These are phyloP conservation scores for Parochlus steinenii DNA, from an alignment of 2,888 invertebrate genomes.

Conservation along the genomic window DNA sequence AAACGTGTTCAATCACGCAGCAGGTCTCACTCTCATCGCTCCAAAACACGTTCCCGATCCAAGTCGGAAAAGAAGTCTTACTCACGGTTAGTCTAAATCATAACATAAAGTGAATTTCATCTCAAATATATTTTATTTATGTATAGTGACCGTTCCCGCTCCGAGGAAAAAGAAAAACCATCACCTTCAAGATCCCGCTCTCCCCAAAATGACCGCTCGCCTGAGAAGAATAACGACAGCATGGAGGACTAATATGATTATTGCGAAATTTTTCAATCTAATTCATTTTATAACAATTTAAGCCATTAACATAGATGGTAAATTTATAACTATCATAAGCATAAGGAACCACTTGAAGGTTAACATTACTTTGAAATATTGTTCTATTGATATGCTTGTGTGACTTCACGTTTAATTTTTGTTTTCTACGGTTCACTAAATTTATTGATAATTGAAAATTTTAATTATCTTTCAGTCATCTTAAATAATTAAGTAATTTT, in stretches of 20 bases:
- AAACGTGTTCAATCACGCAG: conserved; percentile 29
- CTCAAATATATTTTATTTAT: conserved; percentile 29
- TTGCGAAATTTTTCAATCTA: too few relatives aligned
- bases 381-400: too few relatives aligned
- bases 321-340: too few relatives aligned
- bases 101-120: conserved; percentile 29
- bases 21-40: conserved; percentile 23
- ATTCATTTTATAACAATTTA: too few relatives aligned
- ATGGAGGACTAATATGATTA: conserved; percentile 31
- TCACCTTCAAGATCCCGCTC: conserved; percentile 35
- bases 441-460: too few relatives aligned
- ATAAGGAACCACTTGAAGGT: too few relatives aligned
- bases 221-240: conserved; percentile 32
- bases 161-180: conserved; percentile 44
- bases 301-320: too few relatives aligned
- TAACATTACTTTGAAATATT: too few relatives aligned
- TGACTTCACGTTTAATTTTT: too few relatives aligned
- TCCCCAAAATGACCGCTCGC: conserved; percentile 33
- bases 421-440: too few relatives aligned
- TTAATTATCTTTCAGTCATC: too few relatives aligned
- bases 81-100: conserved; percentile 29
- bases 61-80: conserved; percentile 34
- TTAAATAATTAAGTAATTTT: too few relatives aligned
- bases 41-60: conserved; percentile 26
- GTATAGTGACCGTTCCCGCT: conserved; percentile 48